These are phyloP conservation scores for Eristalis tenax DNA, from an alignment of 2,888 invertebrate species.

Conservation along the genomic window DNA sequence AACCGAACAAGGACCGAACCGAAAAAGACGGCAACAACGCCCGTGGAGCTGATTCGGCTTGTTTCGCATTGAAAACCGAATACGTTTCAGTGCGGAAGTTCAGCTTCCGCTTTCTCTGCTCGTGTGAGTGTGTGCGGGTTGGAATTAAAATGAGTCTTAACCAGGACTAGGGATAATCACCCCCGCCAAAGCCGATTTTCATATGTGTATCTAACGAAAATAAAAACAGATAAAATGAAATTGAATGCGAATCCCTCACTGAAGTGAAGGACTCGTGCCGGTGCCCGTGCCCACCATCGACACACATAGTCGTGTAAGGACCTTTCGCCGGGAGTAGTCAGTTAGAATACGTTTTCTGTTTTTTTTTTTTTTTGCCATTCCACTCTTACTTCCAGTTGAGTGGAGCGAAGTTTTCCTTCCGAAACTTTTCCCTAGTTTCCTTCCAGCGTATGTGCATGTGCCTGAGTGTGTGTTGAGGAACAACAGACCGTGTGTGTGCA, in stretches of 20 bases:
- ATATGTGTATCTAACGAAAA: slow-evolving; percentile 68
- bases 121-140: neutral
- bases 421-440: slow-evolving; percentile 44
- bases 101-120: neutral
- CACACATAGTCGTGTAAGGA: neutral
- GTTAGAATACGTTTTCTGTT: slow-evolving; percentile 6
- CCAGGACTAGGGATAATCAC: slow-evolving; percentile 67
- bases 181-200: slow-evolving; percentile 67
- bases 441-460: slow-evolving; percentile 20
- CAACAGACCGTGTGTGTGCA: no score
- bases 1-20: neutral
- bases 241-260: slow-evolving; percentile 55
- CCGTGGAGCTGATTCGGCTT: neutral
- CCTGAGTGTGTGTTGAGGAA: no score
- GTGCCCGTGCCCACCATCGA: neutral
- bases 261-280: neutral
- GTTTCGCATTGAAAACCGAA: neutral
- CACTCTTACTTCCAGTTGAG: slow-evolving; percentile 54
- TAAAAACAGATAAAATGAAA: slow-evolving; percentile 70
- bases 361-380: slow-evolving; percentile 28
- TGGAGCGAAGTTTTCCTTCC: slow-evolving; percentile 23
- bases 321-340: neutral
- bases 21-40: slow-evolving; percentile 24
- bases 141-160: slow-evolving; percentile 67
- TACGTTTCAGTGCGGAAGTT: slow-evolving; percentile 3